Evolutionary conservation across 2,113 vertebrate genomes (phyloP), one percentile per base, ranked within the genome.

Genomic region (Hucho hucho): DNA sequence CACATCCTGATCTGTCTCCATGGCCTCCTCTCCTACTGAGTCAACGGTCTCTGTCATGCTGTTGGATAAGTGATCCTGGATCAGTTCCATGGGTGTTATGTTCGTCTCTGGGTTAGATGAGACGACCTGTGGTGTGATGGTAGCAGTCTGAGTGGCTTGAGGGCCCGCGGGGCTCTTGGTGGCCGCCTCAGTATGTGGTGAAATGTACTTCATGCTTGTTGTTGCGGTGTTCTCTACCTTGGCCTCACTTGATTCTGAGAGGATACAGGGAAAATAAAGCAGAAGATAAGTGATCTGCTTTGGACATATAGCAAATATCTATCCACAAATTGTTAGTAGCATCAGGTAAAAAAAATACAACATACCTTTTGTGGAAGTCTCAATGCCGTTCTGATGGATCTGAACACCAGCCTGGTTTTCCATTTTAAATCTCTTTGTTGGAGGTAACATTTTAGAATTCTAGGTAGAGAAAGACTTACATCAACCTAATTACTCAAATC

Each of bases 401-500:
- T 83, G 84, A 72, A 83, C 26, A 0, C 87, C 87, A 25, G 67
- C 71, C 56, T 70, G 0, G 0, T 88, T 89, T 79, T 94, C 95
- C 85, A 92, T 90, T 86, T 95, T 93, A 81, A 93, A 93, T 81
- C 94, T 95, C 85, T 97, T 96, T 61, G 88, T 92, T 1, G 91
- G 89, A 1, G 93, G 91, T 76, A 93, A 77, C 91, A 92, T 93
- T 85, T 92, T 93, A 14, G 92, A 89, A 77, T 93, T 93, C 93
- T 93, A 73, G 20, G 49, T 64, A 28, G 69, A 28, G 24, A 64
- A 12, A 3, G 7, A 74, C 18, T 11, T 14, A 14, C n/a, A 24
- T 47, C 28, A 61, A 61, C n/a, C 20, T 7, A 61, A 11, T 43
- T 22, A 61, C 18, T 61, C 2, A 22, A 61, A 24, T n/a, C 58